phyloP scores from a whole-genome alignment of 2,797 vertebrate species.

The Pantherophis alleghaniensis region DNA sequence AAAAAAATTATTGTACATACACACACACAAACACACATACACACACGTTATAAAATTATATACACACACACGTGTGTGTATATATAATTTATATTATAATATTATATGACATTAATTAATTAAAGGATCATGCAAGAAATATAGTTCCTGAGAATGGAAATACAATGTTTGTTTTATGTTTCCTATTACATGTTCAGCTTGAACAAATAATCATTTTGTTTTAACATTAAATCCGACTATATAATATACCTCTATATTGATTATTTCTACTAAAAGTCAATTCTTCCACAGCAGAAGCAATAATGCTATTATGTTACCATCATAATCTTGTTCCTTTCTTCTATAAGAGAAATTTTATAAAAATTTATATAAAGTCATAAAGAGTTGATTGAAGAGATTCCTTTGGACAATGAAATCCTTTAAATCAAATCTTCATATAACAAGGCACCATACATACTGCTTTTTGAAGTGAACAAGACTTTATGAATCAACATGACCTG shows the following conservation, averaged over 20 bases:
- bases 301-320: background rate
- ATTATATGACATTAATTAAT: background rate
- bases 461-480: conserved; percentile 51
- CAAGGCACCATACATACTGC: conserved; percentile 37
- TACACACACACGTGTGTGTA: no score
- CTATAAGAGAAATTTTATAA: conserved; percentile 33
- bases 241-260: background rate
- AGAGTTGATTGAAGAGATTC: background rate
- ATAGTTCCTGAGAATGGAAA: background rate
- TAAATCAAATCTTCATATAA: conserved; percentile 31
- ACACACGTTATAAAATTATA: no score
- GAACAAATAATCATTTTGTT: background rate
- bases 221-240: background rate
- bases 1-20: background rate
- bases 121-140: background rate
- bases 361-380: background rate
- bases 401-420: conserved; percentile 13
- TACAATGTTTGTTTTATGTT: background rate
- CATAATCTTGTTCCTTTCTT: conserved; percentile 25
- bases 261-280: background rate
- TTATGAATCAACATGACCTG: conserved; percentile 39
- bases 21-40: no score
- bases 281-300: background rate
- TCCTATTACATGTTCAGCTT: background rate
- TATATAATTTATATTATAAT: background rate